Percentiles rank a stretch among this genome's conserved stretches.
Conservation (phyloP, 2,888 invertebrate species). For the Nipponacmea schrenckii region DNA sequence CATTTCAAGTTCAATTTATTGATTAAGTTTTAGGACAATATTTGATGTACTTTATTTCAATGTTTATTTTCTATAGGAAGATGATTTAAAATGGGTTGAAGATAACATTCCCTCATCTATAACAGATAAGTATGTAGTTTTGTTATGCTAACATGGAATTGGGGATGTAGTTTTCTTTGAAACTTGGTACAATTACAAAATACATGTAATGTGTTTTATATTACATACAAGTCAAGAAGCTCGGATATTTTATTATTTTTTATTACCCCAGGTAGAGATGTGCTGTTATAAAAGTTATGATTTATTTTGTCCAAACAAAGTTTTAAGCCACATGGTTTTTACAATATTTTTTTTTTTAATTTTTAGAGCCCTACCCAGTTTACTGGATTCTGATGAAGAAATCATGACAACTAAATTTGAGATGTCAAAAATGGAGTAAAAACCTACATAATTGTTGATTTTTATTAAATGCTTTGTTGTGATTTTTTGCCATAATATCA, state of each 20-base stretch:
- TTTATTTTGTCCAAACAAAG: too few species aligned
- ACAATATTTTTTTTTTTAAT: slow-evolving; percentile 4
- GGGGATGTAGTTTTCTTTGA: too few species aligned
- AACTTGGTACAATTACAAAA: too few species aligned
- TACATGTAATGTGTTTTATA: not conserved
- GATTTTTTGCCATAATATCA: too few species aligned
- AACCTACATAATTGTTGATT: not conserved
- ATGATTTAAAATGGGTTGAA: slow-evolving; percentile 91
- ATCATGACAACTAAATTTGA: slow-evolving; percentile 66
- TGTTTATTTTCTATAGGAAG: slow-evolving; percentile 71
- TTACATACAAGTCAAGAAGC: not conserved
- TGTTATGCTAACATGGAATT: too few species aligned
- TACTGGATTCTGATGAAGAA: slow-evolving; percentile 67
- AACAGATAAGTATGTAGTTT: slow-evolving; percentile 74
- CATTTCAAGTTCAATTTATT: too few species aligned
- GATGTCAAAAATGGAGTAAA: slow-evolving; percentile 66
- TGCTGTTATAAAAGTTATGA: too few species aligned
- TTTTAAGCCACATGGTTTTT: not conserved
- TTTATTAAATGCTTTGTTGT: too few species aligned
- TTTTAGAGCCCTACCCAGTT: slow-evolving; percentile 57
- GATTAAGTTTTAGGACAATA: too few species aligned
- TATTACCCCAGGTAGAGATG: too few species aligned
- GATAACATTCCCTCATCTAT: slow-evolving; percentile 87
- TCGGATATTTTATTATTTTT: too few species aligned
- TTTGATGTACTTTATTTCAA: too few species aligned